Evolutionary conservation across 2,113 vertebrate genomes (phyloP), one percentile per base, ranked within the genome.

Genomic region (Cyprichromis sp.): DNA sequence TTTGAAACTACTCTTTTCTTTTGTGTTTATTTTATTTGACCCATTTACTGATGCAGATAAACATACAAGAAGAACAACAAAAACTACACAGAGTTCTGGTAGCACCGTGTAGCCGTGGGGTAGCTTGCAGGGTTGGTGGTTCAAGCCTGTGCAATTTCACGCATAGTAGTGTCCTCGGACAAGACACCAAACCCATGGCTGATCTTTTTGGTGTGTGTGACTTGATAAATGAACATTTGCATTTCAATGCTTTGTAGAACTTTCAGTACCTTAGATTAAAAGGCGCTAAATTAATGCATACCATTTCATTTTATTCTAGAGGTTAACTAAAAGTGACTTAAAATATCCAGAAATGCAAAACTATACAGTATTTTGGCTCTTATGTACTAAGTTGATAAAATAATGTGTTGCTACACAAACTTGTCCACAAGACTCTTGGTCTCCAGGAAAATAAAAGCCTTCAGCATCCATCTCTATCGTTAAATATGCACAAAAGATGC

Each of bases 391-490:
- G 16, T 21, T 34, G 26, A 76, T 71, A 21, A 16, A 17, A 36
- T 38, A 38, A 63, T 52, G 16, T 38, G 31, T 16, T 9, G 19
- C 45, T 50, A 9, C 9, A 63, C 42, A 52, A 12, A 16, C 6
- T 34, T 47, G 0, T 12, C 36, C 54, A 31, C n/a, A 81, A 0
- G 55, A 59, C 14, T 45, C 36, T 13, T 45, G 71, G 24, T 50
- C 71, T 78, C 24, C 42, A 8, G 45, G 26, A 78, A 78, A 52
- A 52, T 52, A 50, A 78, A 78, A 52, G 26, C 26, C 97, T 97
- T 96, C 96, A 17, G 95, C 95, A 93, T 97, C 96, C 76, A 98
- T 87, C 83, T 97, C 95, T 13, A 47, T 1, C 34, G 96, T 94
- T 91, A 78, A 50, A 50, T 76, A 50, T 50, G 21, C 24, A 47